Base-by-base conservation (phyloP, 53 echinoderm and acorn worm genomes). In the Luidia sarsii region DNA sequence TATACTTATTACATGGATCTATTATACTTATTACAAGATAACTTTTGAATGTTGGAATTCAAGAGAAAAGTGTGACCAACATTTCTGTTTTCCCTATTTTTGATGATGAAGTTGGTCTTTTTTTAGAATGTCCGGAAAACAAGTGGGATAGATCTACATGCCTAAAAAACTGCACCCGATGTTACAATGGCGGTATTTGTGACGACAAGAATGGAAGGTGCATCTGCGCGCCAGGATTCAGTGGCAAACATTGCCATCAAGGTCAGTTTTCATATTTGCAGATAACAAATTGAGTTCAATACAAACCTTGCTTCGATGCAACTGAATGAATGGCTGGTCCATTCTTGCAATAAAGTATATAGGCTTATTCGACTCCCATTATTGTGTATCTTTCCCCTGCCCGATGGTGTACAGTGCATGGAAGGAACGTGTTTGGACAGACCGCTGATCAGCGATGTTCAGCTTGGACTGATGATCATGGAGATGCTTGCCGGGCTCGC, bases 201-300 rank as follows among this genome's bases (percentile, higher is more conserved):
- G 79, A 85, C 67, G 77, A 35, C 29, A 48, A 67, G 30, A 52
- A 57, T 3, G 86, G 86, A 7, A 37, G 4, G n/a, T 85, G 86
- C 33, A 57, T 85, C 37, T 85, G 86, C 22, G 71, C 77, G 56
- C 86, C 86, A 18, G 79, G 86, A 3, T 85, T 85, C 79, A 85
- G 57, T 27, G 86, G 86, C 39, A 34, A 41, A 43, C 50, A 52
- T 18, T 85, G 86, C 35, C 67, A 77, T 73, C 54, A 67, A 30
- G 67, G 85, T 71, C n/a, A n/a, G n/a, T n/a, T n/a, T n/a, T n/a
- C n/a, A n/a, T n/a, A n/a, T n/a, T n/a, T n/a, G n/a, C n/a, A n/a
- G n/a, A n/a, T n/a, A n/a, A n/a, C n/a, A n/a, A n/a, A n/a, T n/a
- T n/a, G n/a, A n/a, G n/a, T n/a, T n/a, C n/a, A n/a, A n/a, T n/a